phyloP scores from a whole-genome alignment of 1,140 invertebrate genomes.

The Mercenaria mercenaria region DNA sequence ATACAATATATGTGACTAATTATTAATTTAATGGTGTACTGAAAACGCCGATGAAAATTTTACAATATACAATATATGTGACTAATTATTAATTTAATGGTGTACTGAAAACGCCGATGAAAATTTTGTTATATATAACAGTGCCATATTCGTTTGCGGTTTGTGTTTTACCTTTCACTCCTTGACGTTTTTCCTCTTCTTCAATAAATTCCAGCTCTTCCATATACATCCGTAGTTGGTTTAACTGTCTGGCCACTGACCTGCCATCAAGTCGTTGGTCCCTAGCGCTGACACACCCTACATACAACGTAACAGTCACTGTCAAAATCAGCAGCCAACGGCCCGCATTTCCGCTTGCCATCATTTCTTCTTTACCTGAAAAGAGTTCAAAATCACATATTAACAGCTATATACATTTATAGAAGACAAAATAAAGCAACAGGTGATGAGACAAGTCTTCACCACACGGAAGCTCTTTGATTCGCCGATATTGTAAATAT shows the following conservation, averaged over 20 bases:
- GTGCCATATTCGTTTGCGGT: no score
- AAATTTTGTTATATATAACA: no score
- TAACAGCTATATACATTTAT: background rate
- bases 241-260: background rate
- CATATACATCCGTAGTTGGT: background rate
- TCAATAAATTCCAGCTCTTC: slow-evolving; percentile 5
- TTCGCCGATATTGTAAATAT: background rate
- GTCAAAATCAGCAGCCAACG: background rate
- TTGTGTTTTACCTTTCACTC: background rate
- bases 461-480: background rate
- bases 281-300: no score
- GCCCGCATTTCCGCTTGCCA: background rate
- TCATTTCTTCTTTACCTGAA: background rate
- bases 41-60: no score
- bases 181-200: background rate
- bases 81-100: no score
- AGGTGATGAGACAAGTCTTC: background rate
- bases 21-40: no score
- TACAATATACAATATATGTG: no score
- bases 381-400: background rate
- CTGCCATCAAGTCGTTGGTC: background rate
- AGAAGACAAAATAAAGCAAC: background rate
- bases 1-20: no score
- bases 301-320: background rate
- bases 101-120: no score